Percentiles rank a stretch among this genome's conserved stretches.
phyloP scores from a whole-genome alignment of 1,140 invertebrate genomes.

The Scaptomyza pallida region DNA sequence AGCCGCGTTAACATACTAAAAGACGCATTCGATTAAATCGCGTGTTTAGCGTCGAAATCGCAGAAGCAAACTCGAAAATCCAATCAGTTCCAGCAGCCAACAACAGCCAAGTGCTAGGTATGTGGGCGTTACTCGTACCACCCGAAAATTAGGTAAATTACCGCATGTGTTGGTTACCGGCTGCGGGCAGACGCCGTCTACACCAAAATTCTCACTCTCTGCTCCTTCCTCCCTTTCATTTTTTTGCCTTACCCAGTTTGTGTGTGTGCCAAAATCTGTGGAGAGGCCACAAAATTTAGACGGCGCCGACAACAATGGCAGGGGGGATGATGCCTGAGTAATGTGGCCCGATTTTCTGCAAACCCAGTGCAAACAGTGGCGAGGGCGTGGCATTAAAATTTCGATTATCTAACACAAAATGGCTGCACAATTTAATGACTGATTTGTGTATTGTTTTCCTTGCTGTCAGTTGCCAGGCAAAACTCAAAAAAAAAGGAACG shows the following conservation, averaged over 20 bases:
- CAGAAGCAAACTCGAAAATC: constrained; percentile 46
- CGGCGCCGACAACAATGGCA: constrained; percentile 31
- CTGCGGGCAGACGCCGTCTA: constrained; percentile 32
- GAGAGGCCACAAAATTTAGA: constrained; percentile 63
- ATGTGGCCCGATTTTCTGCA: constrained; percentile 38
- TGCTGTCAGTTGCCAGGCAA: constrained; percentile 17
- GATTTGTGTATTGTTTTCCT: constrained; percentile 57
- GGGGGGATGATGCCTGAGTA: constrained; percentile 35
- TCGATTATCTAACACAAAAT: constrained; percentile 62
- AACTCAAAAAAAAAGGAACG: constrained; percentile 1
- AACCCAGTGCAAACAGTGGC: constrained; percentile 40
- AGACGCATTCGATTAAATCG: constrained; percentile 67
- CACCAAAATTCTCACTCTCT: constrained; percentile 12
- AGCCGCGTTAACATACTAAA: constrained; percentile 67
- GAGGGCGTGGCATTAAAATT: constrained; percentile 53
- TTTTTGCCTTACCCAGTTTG: background rate
- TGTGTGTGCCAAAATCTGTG: constrained; percentile 50
- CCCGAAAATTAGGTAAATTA: constrained; percentile 75
- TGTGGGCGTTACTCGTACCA: constrained; percentile 40
- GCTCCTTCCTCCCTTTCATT: background rate
- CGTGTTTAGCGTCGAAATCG: constrained; percentile 15
- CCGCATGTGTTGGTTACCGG: constrained; percentile 62
- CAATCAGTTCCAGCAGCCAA: constrained; percentile 49
- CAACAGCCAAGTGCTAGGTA: constrained; percentile 1
- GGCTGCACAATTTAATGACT: constrained; percentile 65